Evolutionary conservation across 2,888 invertebrate species (phyloP), one percentile per base, ranked within the genome.

Genomic region (Agriotes lineatus): DNA sequence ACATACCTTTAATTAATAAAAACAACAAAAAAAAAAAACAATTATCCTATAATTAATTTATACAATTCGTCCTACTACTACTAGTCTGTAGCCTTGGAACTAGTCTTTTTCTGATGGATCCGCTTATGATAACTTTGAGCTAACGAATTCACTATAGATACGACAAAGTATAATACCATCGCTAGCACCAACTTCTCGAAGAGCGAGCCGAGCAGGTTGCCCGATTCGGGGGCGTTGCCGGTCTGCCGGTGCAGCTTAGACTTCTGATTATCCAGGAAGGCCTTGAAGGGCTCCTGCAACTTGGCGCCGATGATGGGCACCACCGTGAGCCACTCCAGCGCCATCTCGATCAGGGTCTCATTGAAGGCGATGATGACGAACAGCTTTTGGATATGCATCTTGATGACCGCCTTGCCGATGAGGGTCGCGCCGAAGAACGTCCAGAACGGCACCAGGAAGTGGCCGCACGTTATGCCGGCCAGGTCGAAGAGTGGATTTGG

Each of bases 401-500:
- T 99, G 74, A 99, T 92, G 62, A 98, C 89, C 25, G 98, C 98
- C 85, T 99, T 99, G 54, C 99, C 99, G 66, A 99, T 91, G 0
- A 99, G 88, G 0, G 99, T 99, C 67, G 99, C 99, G 35, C 99
- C 99, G 85, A 99, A 99, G 87, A 99, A 99, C 1, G 99, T 99
- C 97, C 98, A 98, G 86, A 99, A 99, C 10, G 99, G 99, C 76
- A 99, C 97, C 69, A 98, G 87, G 84, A 99, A 99, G 84, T 99
- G 99, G 0, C 99, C 99, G 83, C 99, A 99, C 0, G 97, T 99
- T 33, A 99, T 93, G 0, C 99, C 99, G 18, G 99, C 99, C 81
- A 99, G 87, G 85, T 99, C 99, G 85, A 99, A 99, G 69, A 99
- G 85, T 0, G 99, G 99, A 86, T 99, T 99, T n/a, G 99, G 99